These are phyloP conservation scores for Diabrotica balteata DNA, from an alignment of 2,888 invertebrate species.

Conservation along the genomic window DNA sequence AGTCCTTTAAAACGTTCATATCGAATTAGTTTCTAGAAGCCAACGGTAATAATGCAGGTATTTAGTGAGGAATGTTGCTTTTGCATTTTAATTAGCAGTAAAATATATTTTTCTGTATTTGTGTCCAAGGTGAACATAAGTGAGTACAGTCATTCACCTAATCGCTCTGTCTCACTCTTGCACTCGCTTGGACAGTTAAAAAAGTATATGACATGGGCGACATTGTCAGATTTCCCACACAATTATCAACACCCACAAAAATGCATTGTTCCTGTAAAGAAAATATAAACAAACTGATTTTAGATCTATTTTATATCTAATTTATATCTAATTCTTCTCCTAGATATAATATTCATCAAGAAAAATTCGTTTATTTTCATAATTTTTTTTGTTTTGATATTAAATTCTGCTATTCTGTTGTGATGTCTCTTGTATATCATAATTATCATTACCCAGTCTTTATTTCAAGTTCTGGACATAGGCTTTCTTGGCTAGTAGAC, in stretches of 20 bases:
- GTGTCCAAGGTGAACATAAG: conserved; percentile 54
- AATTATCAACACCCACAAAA: background rate
- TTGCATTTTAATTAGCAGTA: conserved; percentile 44
- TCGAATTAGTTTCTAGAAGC: conserved; percentile 2
- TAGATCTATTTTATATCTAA: too few species aligned
- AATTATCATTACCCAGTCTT: too few species aligned
- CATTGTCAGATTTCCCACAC: conserved; percentile 12
- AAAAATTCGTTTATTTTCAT: too few species aligned
- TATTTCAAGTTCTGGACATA: too few species aligned
- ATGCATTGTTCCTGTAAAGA: too few species aligned
- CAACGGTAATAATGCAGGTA: conserved; percentile 4
- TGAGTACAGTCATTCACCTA: conserved; percentile 54
- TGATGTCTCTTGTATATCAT: too few species aligned
- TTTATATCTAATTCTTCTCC: too few species aligned
- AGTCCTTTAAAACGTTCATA: background rate
- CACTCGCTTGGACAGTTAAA: conserved; percentile 32
- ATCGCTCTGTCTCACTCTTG: conserved; percentile 42
- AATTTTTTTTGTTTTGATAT: too few species aligned
- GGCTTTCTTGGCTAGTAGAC: too few species aligned
- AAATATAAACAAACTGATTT: too few species aligned
- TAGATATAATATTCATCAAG: too few species aligned
- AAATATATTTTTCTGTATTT: conserved; percentile 51
- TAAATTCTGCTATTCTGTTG: too few species aligned
- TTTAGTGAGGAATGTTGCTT: conserved; percentile 40
- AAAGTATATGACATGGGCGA: conserved; percentile 28